Evolutionary conservation across 2,113 vertebrate species (phyloP), one percentile per base, ranked within the genome.

Genomic region (Chloebia gouldiae): DNA sequence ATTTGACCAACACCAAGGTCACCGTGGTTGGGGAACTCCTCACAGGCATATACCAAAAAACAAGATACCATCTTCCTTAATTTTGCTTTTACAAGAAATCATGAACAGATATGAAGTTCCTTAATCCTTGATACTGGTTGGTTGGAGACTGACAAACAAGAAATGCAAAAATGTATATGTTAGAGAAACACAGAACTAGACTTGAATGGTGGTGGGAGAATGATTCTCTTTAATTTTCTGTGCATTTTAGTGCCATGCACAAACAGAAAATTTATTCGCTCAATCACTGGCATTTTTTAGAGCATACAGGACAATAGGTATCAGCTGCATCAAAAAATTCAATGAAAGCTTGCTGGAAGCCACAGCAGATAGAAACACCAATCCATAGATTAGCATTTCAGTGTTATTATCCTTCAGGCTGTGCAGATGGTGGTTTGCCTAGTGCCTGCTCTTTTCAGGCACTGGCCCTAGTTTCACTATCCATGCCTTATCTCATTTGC

Each of bases 251-350:
- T 24, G 60, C 44, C 35, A 45, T 33, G 20, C 49, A 89, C 27
- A 84, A 91, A 81, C 3, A 7, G 8, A 17, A 70, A 81, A 51
- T 40, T 31, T 53, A 77, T 94, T 88, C 51, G 49, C 51, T 72
- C 24, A 31, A 7, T 78, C 60, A 25, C 12, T 81, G 61, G 45
- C 31, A 64, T 77, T 76, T 91, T 89, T 85, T 64, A 89, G 82
- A 87, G 59, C 18, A 65, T 60, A 51, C 40, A 89, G 56, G 78
- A 79, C 72, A 96, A 93, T 90, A 94, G 63, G 85, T 93, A 80
- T 95, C 94, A 97, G 91, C 90, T 96, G 90, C 93, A 85, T 37
- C 3, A 4, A 73, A 90, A 92, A 91, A 90, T 76, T 81, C 64
- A 83, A 1, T 91, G 77, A 54, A 92, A 68, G 87, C 57, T 71